Evolutionary conservation across 92 coral and sea anemone genomes (phyloP).

Genomic region (Zoanthus solanderi): DNA sequence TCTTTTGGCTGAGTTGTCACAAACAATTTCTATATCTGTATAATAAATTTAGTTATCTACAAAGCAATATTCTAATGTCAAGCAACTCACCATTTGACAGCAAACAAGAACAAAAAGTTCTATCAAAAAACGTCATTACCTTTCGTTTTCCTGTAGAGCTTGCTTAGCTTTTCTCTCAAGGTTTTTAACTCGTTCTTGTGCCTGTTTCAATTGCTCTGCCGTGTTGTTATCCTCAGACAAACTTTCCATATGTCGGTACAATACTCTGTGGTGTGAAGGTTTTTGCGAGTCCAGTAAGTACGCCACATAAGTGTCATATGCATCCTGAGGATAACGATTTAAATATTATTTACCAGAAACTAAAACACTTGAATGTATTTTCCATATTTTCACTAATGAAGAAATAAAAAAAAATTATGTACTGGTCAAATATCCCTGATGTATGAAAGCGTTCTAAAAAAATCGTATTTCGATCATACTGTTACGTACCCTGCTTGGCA

Average conservation of each 20-base stretch:
- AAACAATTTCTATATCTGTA: no score
- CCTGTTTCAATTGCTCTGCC: slow-evolving; percentile 74
- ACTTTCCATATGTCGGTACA: slow-evolving; percentile 87
- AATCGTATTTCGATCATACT: no score
- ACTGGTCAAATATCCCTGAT: background rate
- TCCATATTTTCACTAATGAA: background rate
- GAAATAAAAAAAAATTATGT: background rate
- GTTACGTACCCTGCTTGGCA: no score
- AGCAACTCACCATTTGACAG: background rate
- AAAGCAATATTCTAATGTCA: no score
- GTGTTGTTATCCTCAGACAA: slow-evolving; percentile 76
- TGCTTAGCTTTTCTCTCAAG: slow-evolving; percentile 80
- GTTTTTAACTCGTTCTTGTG: slow-evolving; percentile 79
- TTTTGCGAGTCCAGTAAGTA: slow-evolving; percentile 88
- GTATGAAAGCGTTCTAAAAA: no score
- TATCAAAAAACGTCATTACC: slow-evolving; percentile 42
- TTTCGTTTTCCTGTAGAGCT: slow-evolving; percentile 84
- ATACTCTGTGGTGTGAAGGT: slow-evolving; percentile 80
- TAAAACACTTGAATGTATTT: background rate
- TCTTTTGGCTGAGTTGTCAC: no score
- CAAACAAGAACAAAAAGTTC: background rate
- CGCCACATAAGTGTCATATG: slow-evolving; percentile 92
- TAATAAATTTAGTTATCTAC: no score
- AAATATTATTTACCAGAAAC: background rate
- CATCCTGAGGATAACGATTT: slow-evolving; percentile 66